These are phyloP conservation scores for Neosilurus hyrtlii DNA, from an alignment of 2,797 vertebrate genomes.

Conservation along the genomic window DNA sequence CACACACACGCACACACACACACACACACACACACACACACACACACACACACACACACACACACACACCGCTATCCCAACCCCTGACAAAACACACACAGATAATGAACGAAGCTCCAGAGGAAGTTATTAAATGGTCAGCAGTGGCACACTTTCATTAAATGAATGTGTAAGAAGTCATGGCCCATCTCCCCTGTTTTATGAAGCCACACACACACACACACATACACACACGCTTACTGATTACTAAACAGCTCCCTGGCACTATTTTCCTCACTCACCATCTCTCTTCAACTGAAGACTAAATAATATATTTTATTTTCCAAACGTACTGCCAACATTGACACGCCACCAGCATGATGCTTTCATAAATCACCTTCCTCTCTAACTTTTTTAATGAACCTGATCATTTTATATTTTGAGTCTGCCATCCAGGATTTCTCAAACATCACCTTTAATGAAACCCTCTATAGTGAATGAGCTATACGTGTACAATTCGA, in stretches of 20 bases:
- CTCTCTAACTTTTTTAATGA: neutral
- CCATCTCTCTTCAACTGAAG: slow-evolving; percentile 67
- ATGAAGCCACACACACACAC: slow-evolving; percentile 53
- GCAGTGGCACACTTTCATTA: slow-evolving; percentile 55
- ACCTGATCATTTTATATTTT: neutral
- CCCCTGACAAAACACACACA: neutral
- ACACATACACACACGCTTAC: slow-evolving; percentile 2
- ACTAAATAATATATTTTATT: slow-evolving; percentile 73
- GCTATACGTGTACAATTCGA: neutral
- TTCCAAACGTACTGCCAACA: slow-evolving; percentile 45
- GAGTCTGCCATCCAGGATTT: neutral
- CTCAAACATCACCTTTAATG: neutral
- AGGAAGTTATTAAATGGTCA: slow-evolving; percentile 63
- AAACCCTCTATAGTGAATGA: neutral
- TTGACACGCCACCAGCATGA: neutral
- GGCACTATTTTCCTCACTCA: slow-evolving; percentile 48
- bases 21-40: neutral
- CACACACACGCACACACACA: neutral
- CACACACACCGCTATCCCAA: too few relatives aligned
- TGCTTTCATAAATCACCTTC: slow-evolving; percentile 15
- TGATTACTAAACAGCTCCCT: slow-evolving; percentile 23
- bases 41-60: slow-evolving; percentile 4
- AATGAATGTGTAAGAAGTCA: slow-evolving; percentile 53
- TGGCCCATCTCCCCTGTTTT: slow-evolving; percentile 58
- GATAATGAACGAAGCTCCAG: slow-evolving; percentile 29